Base-by-base conservation (phyloP, 2,888 invertebrate species). In the Pollenia labialis region DNA sequence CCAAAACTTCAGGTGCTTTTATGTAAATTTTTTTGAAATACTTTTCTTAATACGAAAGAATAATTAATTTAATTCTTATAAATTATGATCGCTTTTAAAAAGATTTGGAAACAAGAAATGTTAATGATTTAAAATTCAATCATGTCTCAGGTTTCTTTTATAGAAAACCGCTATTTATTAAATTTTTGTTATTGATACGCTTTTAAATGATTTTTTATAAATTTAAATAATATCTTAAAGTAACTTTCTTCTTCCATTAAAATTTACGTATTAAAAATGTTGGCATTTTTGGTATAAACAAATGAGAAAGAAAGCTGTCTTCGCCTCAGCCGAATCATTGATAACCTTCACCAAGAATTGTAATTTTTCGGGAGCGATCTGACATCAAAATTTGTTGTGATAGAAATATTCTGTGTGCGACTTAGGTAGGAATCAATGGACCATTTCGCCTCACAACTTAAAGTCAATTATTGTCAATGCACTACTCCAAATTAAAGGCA, bases 31-130 rank as follows among this genome's bases (percentile, higher is more conserved):
- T 4, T 4, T 23, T n/a, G 0, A 32, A 32, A 32, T 32, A 32
- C 18, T 56, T 56, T 42, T 54, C 18, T 75, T 50, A 18, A 42
- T 40, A 32, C 32, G 4, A 6, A 32, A 32, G 14, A 56, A 14
- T 58, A 58, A 23, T 23, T 14, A 42, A 62, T 18, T 18, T 52
- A 50, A 62, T 62, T 62, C 12, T 14, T 23, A 50, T 52, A 44
- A 64, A 52, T 75, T 75, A 52, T 62, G 42, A 75, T 14, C 4
- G 40, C 12, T 58, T n/a, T 58, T 4, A 48, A 44, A 72, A 23
- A 74, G 58, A 32, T 48, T 40, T 58, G 14, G 4, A 60, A 74
- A 11, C 74, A 48, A 48, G 44, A 72, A 58, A 72, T 72, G 4
- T 44, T 56, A 72, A 72, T 72, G 23, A 32, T 6, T 72, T 56